Base-by-base conservation (phyloP, 1,140 invertebrate genomes). In the Saccostrea glomerata region DNA sequence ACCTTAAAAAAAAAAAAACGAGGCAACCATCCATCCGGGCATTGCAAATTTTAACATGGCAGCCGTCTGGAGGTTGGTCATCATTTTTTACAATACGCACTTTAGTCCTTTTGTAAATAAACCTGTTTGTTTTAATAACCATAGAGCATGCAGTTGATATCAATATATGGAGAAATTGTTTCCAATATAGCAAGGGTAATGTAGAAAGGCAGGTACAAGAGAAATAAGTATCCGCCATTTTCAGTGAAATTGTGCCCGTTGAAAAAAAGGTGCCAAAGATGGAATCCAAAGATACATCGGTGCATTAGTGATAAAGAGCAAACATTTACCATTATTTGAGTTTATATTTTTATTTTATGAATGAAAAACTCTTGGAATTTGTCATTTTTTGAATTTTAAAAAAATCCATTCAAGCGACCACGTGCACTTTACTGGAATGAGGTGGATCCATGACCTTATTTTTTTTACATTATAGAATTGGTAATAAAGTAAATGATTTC, bases 21-120 rank as follows among this genome's bases (percentile, higher is more conserved):
- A 89, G 88, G 88, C 70, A 66, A 87, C 70, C 89, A 90, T 90
- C 86, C 89, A 90, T 90, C 86, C 89, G 89, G 89, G 89, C 86
- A 23, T 77, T 30, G 23, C 58, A 30, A 86, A 86, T 56, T 86
- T 87, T 70, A 91, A 91, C 91, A 91, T 91, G 91, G 91, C 91
- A 87, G 89, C 90, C 91, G 91, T 91, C 91, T 90, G 91, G 85
- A 90, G 88, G 88, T 87, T 83, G 25, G 86, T 84, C 54, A 23
- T 70, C 66, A 70, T 66, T 87, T 56, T 63, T 82, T 73, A 66
- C 66, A 77, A 70, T 54, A 36, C 13, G 54, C 54, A 12, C 23
- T 55, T 15, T 87, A 82, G 47, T 30, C 20, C 84, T 86, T 73
- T 70, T 23, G 17, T 70, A 36, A 54, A 54, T 40, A 36, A 25